phyloP scores from a whole-genome alignment of 2,797 vertebrate species.

The Clarias laeviceps region DNA sequence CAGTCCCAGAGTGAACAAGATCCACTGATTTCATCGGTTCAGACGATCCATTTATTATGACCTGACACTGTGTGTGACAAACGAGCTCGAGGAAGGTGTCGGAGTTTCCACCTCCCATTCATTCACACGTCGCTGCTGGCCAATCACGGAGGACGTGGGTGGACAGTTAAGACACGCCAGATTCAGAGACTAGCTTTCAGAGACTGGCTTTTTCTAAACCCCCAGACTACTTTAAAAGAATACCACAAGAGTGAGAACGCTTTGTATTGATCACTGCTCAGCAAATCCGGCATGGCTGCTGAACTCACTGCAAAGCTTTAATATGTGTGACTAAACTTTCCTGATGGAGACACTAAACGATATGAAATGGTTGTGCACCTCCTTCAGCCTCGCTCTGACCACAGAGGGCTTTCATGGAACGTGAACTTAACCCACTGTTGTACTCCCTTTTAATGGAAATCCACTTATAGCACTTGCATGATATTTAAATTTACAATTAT shows the following conservation, averaged over 20 bases:
- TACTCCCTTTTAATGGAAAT: background rate
- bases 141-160: conserved; percentile 4
- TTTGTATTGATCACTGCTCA: background rate
- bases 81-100: conserved; percentile 5
- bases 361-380: background rate
- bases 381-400: background rate
- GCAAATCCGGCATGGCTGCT: background rate
- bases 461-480: too few relatives aligned
- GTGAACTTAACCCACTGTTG: background rate
- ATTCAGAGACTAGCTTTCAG: background rate
- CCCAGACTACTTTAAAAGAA: background rate
- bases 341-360: background rate
- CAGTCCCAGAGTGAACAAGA: background rate
- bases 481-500: background rate
- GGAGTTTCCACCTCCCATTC: conserved; percentile 11
- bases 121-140: conserved; percentile 4
- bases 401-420: background rate
- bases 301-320: background rate
- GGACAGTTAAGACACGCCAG: background rate
- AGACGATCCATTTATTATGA: background rate
- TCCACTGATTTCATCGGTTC: background rate
- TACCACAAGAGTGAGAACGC: background rate
- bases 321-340: background rate
- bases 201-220: background rate
- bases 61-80: background rate